A percentile compares a stretch with the other conserved stretches of the same genome.
Evolutionary conservation across 2,113 vertebrate genomes (phyloP).

Genomic region (Lipotes vexillifer): DNA sequence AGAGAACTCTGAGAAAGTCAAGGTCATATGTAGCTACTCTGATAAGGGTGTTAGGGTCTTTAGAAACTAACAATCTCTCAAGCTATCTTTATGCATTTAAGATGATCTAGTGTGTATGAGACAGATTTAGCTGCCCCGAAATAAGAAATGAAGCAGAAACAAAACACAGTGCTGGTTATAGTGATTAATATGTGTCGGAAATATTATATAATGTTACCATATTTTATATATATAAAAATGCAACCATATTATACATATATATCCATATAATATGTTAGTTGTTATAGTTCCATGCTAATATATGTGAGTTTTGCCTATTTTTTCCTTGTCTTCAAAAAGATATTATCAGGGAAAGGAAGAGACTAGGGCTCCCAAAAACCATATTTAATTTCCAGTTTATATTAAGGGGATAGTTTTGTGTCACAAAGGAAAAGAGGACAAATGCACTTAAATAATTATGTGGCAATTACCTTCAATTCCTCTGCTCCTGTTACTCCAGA

Average conservation of each 20-base stretch:
- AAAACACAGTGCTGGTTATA: not conserved
- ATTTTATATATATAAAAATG: not conserved
- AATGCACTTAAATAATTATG: not conserved
- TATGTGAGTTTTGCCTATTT: not conserved
- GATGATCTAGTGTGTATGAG: not conserved
- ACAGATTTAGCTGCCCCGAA: not conserved
- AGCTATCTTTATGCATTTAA: not conserved
- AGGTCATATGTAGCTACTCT: not conserved
- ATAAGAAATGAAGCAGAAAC: not conserved
- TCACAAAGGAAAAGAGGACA: not conserved
- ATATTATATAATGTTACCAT: not conserved
- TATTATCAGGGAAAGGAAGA: not conserved
- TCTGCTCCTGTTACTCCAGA: not conserved
- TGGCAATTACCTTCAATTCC: not conserved
- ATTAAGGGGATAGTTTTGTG: not conserved
- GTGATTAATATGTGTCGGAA: not conserved
- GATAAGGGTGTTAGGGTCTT: not conserved
- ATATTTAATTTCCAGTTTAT: not conserved
- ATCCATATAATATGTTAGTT: not conserved
- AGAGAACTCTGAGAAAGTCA: not conserved
- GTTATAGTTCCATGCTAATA: not conserved
- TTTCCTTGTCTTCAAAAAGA: not conserved
- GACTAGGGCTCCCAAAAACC: not conserved
- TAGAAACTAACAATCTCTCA: not conserved
- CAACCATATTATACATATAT: not conserved